A percentile compares a stretch with the other conserved stretches of the same genome.
phyloP scores from a whole-genome alignment of 2,797 vertebrate genomes.

The Epinephelus coioides region DNA sequence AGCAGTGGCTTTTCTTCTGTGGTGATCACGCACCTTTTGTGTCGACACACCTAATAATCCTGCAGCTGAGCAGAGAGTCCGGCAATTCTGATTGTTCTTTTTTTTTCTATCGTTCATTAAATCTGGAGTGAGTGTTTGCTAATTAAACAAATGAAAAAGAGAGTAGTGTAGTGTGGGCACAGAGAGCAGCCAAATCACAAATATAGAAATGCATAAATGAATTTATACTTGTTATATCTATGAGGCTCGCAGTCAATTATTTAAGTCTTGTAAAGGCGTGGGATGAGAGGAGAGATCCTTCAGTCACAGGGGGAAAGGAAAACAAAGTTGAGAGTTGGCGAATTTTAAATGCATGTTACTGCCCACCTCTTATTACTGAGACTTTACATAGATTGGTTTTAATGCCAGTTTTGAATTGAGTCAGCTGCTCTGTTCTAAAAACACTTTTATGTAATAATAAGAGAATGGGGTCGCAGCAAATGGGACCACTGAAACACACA shows the following conservation, averaged over 20 bases:
- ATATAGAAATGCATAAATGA: background rate
- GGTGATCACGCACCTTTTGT: constrained; percentile 50
- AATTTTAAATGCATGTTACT: constrained; percentile 8
- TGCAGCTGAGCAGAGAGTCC: constrained; percentile 25
- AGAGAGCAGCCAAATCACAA: background rate
- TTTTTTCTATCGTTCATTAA: background rate
- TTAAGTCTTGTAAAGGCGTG: constrained; percentile 7
- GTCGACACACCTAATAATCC: constrained; percentile 15
- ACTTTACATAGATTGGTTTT: background rate
- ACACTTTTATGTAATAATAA: background rate
- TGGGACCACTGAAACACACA: background rate
- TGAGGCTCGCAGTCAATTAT: constrained; percentile 12
- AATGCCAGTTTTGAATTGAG: background rate
- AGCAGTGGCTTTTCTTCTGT: constrained; percentile 56
- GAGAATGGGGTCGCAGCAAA: background rate
- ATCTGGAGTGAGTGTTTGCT: constrained; percentile 7
- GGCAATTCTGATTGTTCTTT: background rate
- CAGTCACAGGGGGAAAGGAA: background rate
- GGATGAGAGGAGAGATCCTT: background rate
- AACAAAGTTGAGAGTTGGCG: background rate
- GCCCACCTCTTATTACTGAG: background rate
- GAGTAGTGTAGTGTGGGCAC: constrained; percentile 7
- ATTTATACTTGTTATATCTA: constrained; percentile 5
- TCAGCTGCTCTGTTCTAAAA: constrained; percentile 1
- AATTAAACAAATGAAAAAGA: constrained; percentile 8